Base-by-base conservation (phyloP, 2,888 invertebrate species). In the Kryphioiulus occultus region DNA sequence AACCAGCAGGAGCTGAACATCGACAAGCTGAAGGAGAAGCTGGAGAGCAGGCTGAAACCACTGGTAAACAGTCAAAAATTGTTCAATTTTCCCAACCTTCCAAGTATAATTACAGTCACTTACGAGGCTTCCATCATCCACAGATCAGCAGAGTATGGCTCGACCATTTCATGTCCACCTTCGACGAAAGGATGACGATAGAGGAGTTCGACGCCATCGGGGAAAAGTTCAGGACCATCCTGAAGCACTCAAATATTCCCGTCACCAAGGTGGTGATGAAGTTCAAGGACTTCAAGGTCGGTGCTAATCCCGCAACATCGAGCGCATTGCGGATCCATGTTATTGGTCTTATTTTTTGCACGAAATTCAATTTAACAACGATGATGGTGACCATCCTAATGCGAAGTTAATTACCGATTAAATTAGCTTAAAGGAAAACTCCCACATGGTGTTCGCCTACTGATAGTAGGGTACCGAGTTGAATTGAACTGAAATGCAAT, bases 81-180 rank as follows among this genome's bases (percentile, higher is more conserved):
- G n/a, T n/a, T n/a, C n/a, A n/a, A n/a, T n/a, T n/a, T n/a, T n/a
- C n/a, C n/a, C n/a, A n/a, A n/a, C n/a, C n/a, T n/a, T n/a, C n/a
- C n/a, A n/a, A n/a, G n/a, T n/a, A n/a, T n/a, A n/a, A n/a, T n/a
- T n/a, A n/a, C n/a, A n/a, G n/a, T n/a, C n/a, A n/a, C n/a, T n/a
- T n/a, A n/a, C n/a, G n/a, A n/a, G n/a, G n/a, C n/a, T n/a, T n/a
- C n/a, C n/a, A n/a, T n/a, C n/a, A n/a, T n/a, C 7, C 1, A n/a
- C 39, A 86, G 86, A 86, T 86, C 30, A 78, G 35, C 39, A 42
- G 68, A 78, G 86, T 86, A 26, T 86, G 86, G 86, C n/a, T n/a
- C n/a, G 47, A 86, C n/a, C 78, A 59, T 35, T 59, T 86, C 32
- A 19, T 22, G 26, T 22, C 32, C 2, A 32, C 19, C 7, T 86